Base-by-base conservation (phyloP, 2,797 vertebrate species). In the Aplochiton taeniatus region DNA sequence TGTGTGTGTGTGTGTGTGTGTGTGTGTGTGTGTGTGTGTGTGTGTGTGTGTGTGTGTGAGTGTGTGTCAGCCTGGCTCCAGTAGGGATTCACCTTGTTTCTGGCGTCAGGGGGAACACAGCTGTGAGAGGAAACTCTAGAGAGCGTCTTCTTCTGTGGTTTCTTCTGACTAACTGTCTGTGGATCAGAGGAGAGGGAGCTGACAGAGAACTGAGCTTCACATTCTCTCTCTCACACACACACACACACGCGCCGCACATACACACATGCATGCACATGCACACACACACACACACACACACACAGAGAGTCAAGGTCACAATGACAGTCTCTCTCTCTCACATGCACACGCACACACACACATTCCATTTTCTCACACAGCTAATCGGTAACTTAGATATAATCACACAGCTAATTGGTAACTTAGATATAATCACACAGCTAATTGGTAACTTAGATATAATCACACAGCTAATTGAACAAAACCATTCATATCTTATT, bases 51-150 rank as follows among this genome's bases (percentile, higher is more conserved):
- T 45, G 20, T 43, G 9, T 43, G 16, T 44, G 46, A 13, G 8
- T 19, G 8, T 20, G 18, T 11, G 10, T 43, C 14, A 11, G n/a
- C 3, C 72, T 3, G 31, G 31, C 31, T 31, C 3, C n/a, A n/a
- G n/a, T n/a, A n/a, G n/a, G n/a, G n/a, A n/a, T n/a, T 48, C 79
- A 90, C 89, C 87, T 90, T 86, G 44, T 60, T 66, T 55, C 49
- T 67, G 73, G 56, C 78, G 48, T 69, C 77, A 70, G 77, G 85
- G 56, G 77, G 80, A 53, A 79, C 54, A 71, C 59, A 80, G 78
- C 65, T 77, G 47, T 74, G 76, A 74, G 83, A 61, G 0, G 81
- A 59, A 0, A 69, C n/a, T 68, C 78, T 79, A 31, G 31, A 31
- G 0, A 1, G 20, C 11, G n/a, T 75, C 77, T 49, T 86, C 70